Conservation (phyloP, 1,140 invertebrate species). For the Zaprionus nigranus region DNA sequence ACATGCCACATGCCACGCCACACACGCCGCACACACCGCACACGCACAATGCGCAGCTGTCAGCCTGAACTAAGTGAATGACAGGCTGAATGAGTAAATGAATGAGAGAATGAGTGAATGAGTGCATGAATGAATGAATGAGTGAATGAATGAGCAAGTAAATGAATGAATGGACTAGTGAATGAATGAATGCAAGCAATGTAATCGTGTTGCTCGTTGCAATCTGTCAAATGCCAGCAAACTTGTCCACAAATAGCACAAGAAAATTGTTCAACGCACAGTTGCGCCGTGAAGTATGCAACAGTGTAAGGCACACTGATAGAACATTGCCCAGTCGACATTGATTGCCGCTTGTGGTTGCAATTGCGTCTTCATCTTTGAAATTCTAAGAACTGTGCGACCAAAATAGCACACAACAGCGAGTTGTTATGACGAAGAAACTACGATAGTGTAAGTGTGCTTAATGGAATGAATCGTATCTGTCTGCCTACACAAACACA, state of each 20-base stretch:
- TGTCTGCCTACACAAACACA: background rate
- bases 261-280: too few species aligned
- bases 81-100: background rate
- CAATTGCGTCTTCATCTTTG: background rate
- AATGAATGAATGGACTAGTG: background rate
- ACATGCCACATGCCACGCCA: background rate
- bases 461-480: background rate
- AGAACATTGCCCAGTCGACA: background rate
- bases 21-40: background rate
- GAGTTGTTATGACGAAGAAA: background rate
- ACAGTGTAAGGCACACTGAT: background rate
- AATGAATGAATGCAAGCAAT: background rate
- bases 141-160: background rate
- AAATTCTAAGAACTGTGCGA: background rate
- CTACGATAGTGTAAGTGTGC: background rate
- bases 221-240: background rate
- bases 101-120: background rate
- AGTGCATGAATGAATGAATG: background rate
- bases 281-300: background rate
- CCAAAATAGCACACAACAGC: background rate
- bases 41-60: background rate
- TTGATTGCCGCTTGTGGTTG: background rate
- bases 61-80: background rate
- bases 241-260: slow-evolving; percentile 5
- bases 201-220: background rate